Base-by-base conservation (phyloP, 2,888 invertebrate genomes). In the Volucella inanis region DNA sequence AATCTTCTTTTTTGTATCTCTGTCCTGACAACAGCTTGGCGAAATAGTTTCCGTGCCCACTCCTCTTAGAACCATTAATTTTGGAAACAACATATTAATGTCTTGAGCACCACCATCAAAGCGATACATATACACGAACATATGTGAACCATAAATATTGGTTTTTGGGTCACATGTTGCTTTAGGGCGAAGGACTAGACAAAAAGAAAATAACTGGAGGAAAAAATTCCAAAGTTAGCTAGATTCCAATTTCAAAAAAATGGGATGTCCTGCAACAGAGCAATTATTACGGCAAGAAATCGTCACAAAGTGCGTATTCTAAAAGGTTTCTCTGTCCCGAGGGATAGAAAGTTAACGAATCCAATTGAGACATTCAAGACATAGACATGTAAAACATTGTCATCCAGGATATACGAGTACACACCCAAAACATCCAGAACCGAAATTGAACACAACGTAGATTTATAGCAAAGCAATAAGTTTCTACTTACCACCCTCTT, bases 101-200 rank as follows among this genome's bases (percentile, higher is more conserved):
- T 74, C 62, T 64, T 45, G 45, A 45, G n/a, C 62, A 64, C 45
- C 74, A 74, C 62, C 55, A 64, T 47, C 47, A 39, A 45, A 54
- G 39, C 43, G 55, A 52, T 47, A 54, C 54, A 31, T 45, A 41
- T 45, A 43, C 43, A 41, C 55, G 15, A 38, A 10, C 10, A 31
- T 31, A 31, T 31, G 31, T 31, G 31, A 38, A 39, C 61, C 39
- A 78, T 78, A 77, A 70, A 77, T 61, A 47, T 70, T 52, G 62
- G 54, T 54, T 70, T 70, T 38, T 12, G 15, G 39, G 38, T 70
- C 61, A 77, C 77, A 77, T 70, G 77, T 62, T 77, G 77, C 77
- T 70, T 62, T 31, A 0, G 11, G 4, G 15, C 2, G 15, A 43
- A 41, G 31, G 43, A 38, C 9, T 2, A 15, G 15, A 4, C 3